A percentile compares a stretch with the other conserved stretches of the same genome.
Conservation (phyloP, 2,113 vertebrate species). For the Gobius niger region DNA sequence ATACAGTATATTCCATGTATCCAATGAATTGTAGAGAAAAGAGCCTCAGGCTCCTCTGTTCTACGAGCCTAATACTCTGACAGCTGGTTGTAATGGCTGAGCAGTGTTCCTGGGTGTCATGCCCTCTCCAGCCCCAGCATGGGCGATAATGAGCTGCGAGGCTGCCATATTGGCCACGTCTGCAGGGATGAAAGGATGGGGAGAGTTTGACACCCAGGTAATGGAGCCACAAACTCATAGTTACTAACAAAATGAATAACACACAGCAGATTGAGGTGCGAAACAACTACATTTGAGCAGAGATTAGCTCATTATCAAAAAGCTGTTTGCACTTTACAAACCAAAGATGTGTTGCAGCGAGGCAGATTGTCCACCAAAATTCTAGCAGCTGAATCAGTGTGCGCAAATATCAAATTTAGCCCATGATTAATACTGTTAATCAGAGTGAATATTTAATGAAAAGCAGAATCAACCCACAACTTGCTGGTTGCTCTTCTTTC, state of each 20-base stretch:
- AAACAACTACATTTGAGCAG: constrained; percentile 22
- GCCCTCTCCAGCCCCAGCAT: constrained; percentile 54
- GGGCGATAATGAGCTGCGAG: constrained; percentile 70
- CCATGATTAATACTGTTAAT: constrained; percentile 19
- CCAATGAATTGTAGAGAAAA: background rate
- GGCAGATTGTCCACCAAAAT: constrained; percentile 1
- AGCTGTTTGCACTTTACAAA: constrained; percentile 22
- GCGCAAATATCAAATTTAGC: constrained; percentile 14
- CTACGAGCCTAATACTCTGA: constrained; percentile 37
- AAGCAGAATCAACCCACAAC: constrained; percentile 3
- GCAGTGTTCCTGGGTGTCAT: constrained; percentile 34
- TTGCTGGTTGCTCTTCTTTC: constrained; percentile 40
- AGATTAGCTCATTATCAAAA: background rate
- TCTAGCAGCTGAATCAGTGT: constrained; percentile 16
- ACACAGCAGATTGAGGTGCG: constrained; percentile 19
- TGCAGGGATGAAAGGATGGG: constrained; percentile 39
- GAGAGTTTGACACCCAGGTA: constrained; percentile 42
- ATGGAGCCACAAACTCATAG: constrained; percentile 36
- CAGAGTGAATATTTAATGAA: constrained; percentile 34
- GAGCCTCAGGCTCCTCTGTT: constrained; percentile 20
- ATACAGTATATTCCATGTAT: background rate
- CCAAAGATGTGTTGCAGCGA: constrained; percentile 16
- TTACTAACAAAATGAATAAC: constrained; percentile 36
- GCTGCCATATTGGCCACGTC: constrained; percentile 59
- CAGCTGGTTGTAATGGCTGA: constrained; percentile 41